phyloP scores from a whole-genome alignment of 2,113 vertebrate species.

The Galbula dea region DNA sequence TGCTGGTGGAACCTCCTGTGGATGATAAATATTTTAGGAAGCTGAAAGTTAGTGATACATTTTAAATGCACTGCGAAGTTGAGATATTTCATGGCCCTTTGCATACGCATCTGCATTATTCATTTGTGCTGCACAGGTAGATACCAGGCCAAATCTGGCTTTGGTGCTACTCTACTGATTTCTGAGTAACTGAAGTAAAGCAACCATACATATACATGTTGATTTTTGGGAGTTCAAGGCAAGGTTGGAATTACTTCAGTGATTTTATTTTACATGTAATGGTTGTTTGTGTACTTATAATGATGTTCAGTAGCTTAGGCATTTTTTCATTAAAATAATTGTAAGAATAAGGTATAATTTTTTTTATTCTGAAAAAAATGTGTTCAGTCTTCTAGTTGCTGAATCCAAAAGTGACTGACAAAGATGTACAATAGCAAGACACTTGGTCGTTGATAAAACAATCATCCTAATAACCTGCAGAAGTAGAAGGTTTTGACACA shows the following conservation, averaged over 20 bases:
- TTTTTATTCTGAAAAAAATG: neutral
- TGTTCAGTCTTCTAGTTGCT: neutral
- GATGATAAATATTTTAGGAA: conserved; percentile 27
- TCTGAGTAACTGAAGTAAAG: conserved; percentile 2
- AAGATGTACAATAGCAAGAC: neutral
- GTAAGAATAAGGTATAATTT: neutral
- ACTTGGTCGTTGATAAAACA: neutral
- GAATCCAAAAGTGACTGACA: neutral
- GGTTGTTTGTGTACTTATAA: neutral
- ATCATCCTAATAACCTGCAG: neutral
- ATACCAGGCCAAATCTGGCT: conserved; percentile 38
- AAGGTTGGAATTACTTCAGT: neutral
- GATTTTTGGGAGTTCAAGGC: neutral
- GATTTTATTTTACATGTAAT: neutral
- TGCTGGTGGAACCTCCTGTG: neutral
- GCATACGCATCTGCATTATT: conserved; percentile 58
- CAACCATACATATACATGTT: neutral
- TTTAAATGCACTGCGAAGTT: conserved; percentile 52
- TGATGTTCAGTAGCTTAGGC: neutral
- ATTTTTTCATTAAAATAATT: neutral
- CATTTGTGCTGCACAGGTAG: conserved; percentile 46
- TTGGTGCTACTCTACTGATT: conserved; percentile 31
- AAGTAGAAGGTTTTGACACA: neutral
- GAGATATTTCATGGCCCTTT: conserved; percentile 42
- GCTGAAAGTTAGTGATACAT: conserved; percentile 47